Evolutionary conservation across 2,888 invertebrate genomes (phyloP), one percentile per base, ranked within the genome.

Genomic region (Athalia rosae): DNA sequence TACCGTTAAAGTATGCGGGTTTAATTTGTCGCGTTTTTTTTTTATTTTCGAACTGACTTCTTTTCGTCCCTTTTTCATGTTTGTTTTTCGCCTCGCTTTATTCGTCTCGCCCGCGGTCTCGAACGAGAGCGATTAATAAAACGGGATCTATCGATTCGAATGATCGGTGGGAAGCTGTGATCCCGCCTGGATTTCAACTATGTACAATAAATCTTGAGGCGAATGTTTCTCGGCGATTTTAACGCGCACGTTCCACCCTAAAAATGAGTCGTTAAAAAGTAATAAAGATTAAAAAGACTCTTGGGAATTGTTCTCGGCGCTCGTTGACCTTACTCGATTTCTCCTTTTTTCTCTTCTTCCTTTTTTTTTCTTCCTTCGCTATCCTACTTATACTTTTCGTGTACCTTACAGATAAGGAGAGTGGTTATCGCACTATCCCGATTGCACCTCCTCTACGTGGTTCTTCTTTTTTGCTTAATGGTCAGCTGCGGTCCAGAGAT

Each of bases 261-360:
- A 67, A 67, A 67, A 50, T 11, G 28, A 67, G 47, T 64, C 47
- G 47, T 64, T 64, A 13, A 64, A 45, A 47, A 45, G 47, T 47
- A 63, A 47, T n/a, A 63, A 47, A 47, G 63, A 8, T 6, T n/a
- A 8, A 2, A 63, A 11, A 13, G 2, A 47, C 45, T 47, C 66
- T 50, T 50, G 66, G 50, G 4, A 28, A 28, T 28, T 28, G 28
- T 28, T 28, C 28, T 28, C 28, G 28, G 28, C 28, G 28, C 28
- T 28, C 28, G 28, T 28, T 28, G 28, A 28, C 28, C 28, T 28
- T 28, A 28, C 28, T 28, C 28, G 28, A 6, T 11, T 66, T 76
- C 11, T 64, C 59, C 64, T 43, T 71, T 67, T 50, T 61, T 47
- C 61, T 71, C 6, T 45, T 78, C 79, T 63, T 76, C 64, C 53